phyloP scores from a whole-genome alignment of 2,113 vertebrate genomes.

The Cromileptes altivelis region DNA sequence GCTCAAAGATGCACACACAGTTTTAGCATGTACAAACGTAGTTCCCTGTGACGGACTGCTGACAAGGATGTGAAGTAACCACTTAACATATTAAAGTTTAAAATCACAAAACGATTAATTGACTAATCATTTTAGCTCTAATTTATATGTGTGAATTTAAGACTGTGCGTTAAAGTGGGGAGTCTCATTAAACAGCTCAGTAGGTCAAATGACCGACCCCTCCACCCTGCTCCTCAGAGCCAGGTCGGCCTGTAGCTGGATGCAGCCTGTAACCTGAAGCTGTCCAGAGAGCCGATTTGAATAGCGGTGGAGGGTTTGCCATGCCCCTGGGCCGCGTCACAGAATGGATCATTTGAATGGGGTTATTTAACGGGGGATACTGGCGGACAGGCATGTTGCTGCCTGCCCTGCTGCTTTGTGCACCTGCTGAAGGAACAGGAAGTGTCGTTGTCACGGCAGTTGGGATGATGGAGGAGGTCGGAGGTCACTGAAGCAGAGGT shows the following conservation, averaged over 20 bases:
- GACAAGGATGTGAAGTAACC: neutral
- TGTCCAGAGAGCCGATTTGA: conserved; percentile 67
- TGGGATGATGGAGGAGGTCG: conserved; percentile 45
- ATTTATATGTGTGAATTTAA: too few relatives aligned
- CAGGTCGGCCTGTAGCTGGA: conserved; percentile 34
- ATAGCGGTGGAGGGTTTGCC: conserved; percentile 62
- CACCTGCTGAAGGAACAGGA: conserved; percentile 69
- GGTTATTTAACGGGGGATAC: conserved; percentile 51
- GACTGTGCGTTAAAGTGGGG: neutral
- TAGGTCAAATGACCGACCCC: conserved; percentile 45
- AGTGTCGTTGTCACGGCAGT: conserved; percentile 7
- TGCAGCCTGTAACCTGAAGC: conserved; percentile 69
- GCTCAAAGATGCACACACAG: neutral
- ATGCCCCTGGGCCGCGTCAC: conserved; percentile 50
- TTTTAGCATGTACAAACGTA: neutral
- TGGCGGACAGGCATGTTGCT: conserved; percentile 37
- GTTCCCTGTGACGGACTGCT: neutral
- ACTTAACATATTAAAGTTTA: neutral
- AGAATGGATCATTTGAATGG: conserved; percentile 68
- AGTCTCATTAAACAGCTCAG: conserved; percentile 1
- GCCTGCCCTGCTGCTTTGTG: conserved; percentile 56
- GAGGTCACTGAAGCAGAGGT: neutral
- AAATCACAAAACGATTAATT: too few relatives aligned
- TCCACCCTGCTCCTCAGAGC: conserved; percentile 44
- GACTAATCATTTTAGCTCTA: too few relatives aligned